Evolutionary conservation across 2,888 invertebrate species (phyloP), one percentile per base, ranked within the genome.

Genomic region (Himalopsyche tibetana): DNA sequence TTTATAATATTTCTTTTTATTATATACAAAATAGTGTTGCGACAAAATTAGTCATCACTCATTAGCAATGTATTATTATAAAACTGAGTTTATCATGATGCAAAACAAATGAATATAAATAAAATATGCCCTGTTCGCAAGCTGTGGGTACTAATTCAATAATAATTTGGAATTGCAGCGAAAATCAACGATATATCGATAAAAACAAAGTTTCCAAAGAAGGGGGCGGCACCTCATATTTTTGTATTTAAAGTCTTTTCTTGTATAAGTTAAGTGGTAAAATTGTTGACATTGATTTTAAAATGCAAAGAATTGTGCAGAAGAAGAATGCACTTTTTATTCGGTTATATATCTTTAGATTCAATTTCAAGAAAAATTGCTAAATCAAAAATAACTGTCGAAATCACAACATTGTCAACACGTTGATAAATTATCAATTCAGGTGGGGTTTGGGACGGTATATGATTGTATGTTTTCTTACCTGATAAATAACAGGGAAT

Each of bases 311-410:
- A 51, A 51, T 2, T 51, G n/a, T n/a, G n/a, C n/a, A n/a, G n/a
- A n/a, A n/a, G n/a, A n/a, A n/a, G n/a, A n/a, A n/a, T n/a, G n/a
- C 15, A 51, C 4, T 15, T 51, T 51, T 12, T 3, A 3, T 51
- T 51, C 15, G 4, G 3, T 51, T 51, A 15, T 15, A 15, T 51
- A 15, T 51, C 6, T 9, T 63, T 63, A 2, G 9, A 63, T 19
- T 63, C 63, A 28, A 63, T 19, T 63, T 5, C 2, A 63, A 3
- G 9, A 63, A 63, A 63, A 63, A 63, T 11, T 19, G 28, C 4
- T 4, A 63, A 63, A 63, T 63, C 63, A 63, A 63, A 63, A 63
- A 63, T 63, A 63, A 63, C 63, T 63, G 63, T 63, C 63, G 63
- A 63, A 56, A 63, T 19, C 63, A 63, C 28, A 63, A 63, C 28